Base-by-base conservation (phyloP, 2,113 vertebrate genomes). In the Glareola pratincola region DNA sequence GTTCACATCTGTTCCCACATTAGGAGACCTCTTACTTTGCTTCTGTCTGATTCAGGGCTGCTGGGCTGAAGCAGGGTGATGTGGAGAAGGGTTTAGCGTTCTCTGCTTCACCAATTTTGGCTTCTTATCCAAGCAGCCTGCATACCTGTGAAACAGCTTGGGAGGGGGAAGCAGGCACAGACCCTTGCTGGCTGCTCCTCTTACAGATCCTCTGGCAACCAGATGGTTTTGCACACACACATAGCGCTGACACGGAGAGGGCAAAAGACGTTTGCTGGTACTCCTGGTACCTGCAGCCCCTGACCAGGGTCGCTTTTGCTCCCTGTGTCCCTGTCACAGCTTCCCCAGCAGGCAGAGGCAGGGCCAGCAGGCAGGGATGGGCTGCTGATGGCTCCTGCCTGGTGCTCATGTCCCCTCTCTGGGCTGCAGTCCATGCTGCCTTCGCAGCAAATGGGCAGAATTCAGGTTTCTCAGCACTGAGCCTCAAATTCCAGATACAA, bases 1-100 rank as follows among this genome's bases (percentile, higher is more conserved):
- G 17, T 30, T 93, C 18, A 39, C 3, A 0, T 45, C 32, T 72
- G 34, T 6, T 48, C 9, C 56, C 41, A 24, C 0, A 0, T 60
- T 36, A 71, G 45, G 36, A 62, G 16, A 72, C 21, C 24, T 30
- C 56, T 74, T 26, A 39, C 8, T 57, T 71, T 27, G 34, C 34
- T 75, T 56, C 54, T 43, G 26, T 17, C 26, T 85, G 27, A n/a
- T 74, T 71, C 72, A 59, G 60, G 12, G 10, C 27, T 27, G 2
- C 47, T 80, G 73, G 32, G 32, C 56, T 60, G 41, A 66, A 83
- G 29, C 3, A 9, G 21, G 5, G 21, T 59, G 37, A 27, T 43
- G 32, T 12, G 36, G 21, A 63, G 14, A 26, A 57, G 8, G 21
- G 23, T 82, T 82, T 83, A 72, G 19, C 3, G 6, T 64, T 17